Evolutionary conservation across 2,888 invertebrate genomes (phyloP).

Genomic region (Pteria penguin): DNA sequence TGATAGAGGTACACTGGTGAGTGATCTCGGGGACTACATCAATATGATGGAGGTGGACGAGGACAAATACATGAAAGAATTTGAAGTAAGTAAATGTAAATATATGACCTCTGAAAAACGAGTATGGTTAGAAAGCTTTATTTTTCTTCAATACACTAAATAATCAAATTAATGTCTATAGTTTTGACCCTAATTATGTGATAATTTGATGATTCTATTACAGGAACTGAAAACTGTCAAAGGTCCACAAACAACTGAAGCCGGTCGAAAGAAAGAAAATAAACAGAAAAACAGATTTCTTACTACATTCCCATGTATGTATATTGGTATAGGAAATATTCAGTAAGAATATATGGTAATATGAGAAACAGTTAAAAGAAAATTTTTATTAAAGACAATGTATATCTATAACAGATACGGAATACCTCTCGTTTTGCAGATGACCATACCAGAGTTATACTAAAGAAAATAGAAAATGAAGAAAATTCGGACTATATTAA

Average conservation of each 20-base stretch:
- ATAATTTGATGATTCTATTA: background rate
- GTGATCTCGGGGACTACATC: constrained; percentile 52
- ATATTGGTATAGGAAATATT: background rate
- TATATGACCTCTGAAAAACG: no score
- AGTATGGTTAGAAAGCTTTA: no score
- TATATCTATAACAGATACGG: no score
- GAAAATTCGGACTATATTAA: constrained; percentile 60
- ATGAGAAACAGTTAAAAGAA: no score
- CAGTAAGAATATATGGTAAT: no score
- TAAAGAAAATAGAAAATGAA: constrained; percentile 50
- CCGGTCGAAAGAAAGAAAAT: constrained; percentile 57
- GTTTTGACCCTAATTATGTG: no score
- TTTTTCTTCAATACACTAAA: no score
- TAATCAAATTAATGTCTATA: no score
- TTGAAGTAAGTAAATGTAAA: constrained; percentile 45
- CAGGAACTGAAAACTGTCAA: constrained; percentile 35
- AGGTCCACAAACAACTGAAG: constrained; percentile 50
- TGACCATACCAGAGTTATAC: constrained; percentile 59
- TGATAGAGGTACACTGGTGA: constrained; percentile 45
- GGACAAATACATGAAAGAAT: constrained; percentile 50
- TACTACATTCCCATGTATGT: constrained; percentile 63
- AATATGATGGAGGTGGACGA: constrained; percentile 49
- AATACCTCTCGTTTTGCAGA: constrained; percentile 42
- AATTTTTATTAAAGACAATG: no score
- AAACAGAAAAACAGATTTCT: constrained; percentile 62